These are phyloP conservation scores for Dallia pectoralis DNA, from an alignment of 2,797 vertebrate species.

Conservation along the genomic window DNA sequence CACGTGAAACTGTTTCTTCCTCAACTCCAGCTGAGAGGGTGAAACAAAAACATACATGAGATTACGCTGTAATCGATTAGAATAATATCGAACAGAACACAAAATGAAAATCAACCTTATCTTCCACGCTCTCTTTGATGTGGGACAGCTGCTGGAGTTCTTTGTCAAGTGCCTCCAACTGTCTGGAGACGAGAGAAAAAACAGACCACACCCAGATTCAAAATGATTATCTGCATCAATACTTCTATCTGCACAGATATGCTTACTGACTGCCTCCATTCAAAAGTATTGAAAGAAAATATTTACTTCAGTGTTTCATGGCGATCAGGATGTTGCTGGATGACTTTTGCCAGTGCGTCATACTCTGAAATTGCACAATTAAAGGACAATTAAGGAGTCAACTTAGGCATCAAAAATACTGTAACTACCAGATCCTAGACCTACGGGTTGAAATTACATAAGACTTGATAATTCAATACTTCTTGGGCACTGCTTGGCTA, in stretches of 20 bases:
- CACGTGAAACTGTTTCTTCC: slow-evolving; percentile 97
- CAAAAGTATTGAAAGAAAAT: slow-evolving; percentile 45
- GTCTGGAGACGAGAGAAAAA: slow-evolving; percentile 67
- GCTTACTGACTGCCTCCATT: neutral
- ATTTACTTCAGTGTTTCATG: slow-evolving; percentile 93
- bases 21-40: slow-evolving; percentile 85
- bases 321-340: slow-evolving; percentile 95
- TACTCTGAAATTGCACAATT: slow-evolving; percentile 81
- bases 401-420: neutral
- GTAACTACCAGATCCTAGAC: neutral
- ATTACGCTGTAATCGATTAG: neutral
- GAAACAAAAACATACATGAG: neutral
- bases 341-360: slow-evolving; percentile 96
- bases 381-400: neutral
- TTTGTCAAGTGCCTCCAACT: slow-evolving; percentile 93
- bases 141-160: slow-evolving; percentile 93
- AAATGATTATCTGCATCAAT: too few species aligned
- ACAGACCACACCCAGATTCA: too few species aligned
- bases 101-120: slow-evolving; percentile 78
- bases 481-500: too few species aligned
- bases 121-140: slow-evolving; percentile 96
- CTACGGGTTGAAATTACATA: too few species aligned
- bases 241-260: too few species aligned
- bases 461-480: too few species aligned
- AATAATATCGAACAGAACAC: neutral